phyloP scores from a whole-genome alignment of 30 jellyfish, hydroid and myxozoan species.

The Cassiopea andromeda region DNA sequence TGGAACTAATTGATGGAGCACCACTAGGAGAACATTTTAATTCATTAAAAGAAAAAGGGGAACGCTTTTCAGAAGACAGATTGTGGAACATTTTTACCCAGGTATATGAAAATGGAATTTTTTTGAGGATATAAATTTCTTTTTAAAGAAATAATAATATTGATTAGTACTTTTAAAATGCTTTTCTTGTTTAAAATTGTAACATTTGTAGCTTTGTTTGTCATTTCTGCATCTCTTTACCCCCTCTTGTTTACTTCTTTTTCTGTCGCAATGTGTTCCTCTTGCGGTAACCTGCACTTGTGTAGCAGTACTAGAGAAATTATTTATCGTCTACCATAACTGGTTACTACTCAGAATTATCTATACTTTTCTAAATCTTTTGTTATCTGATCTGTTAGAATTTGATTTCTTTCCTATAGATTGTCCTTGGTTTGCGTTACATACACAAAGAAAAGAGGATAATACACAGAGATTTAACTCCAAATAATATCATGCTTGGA shows the following conservation, averaged over 20 bases:
- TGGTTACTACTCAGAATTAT: too few species aligned
- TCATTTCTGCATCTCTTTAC: too few species aligned
- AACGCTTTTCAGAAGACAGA: slow-evolving; percentile 88
- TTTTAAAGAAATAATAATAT: neutral
- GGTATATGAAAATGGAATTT: slow-evolving; percentile 19
- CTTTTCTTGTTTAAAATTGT: too few species aligned
- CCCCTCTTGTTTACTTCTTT: too few species aligned
- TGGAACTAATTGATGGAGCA: slow-evolving; percentile 99
- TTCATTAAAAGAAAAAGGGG: slow-evolving; percentile 91
- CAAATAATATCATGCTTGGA: slow-evolving; percentile 97
- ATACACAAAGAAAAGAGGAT: slow-evolving; percentile 95
- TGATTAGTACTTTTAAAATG: too few species aligned
- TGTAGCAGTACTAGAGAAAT: too few species aligned
- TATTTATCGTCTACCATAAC: too few species aligned
- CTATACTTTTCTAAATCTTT: too few species aligned
- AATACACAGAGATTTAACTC: slow-evolving; percentile 95
- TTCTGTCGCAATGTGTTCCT: too few species aligned
- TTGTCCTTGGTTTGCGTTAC: slow-evolving; percentile 90
- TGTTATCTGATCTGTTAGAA: neutral
- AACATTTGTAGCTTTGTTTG: too few species aligned
- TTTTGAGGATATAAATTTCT: neutral
- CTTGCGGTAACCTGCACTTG: too few species aligned
- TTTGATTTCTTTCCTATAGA: slow-evolving; percentile 24
- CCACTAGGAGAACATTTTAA: slow-evolving; percentile 97
- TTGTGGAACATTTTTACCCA: slow-evolving; percentile 93